A percentile compares a stretch with the other conserved stretches of the same genome.
phyloP scores from a whole-genome alignment of 2,113 vertebrate genomes.

The Holacanthus passer region DNA sequence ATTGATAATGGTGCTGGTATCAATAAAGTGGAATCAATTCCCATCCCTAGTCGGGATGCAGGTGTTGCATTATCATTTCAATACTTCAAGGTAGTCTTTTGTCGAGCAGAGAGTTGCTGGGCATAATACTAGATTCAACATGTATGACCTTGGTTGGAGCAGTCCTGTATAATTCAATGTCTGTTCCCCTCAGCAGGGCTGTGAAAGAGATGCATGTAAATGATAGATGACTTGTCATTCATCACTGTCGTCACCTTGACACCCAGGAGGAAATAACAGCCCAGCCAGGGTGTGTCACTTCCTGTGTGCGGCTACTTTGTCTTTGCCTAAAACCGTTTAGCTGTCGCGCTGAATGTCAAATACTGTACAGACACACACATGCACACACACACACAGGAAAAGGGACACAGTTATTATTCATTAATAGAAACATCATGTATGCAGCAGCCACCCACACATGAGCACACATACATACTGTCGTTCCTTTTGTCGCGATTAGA shows the following conservation, averaged over 20 bases:
- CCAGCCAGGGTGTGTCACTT: constrained; percentile 61
- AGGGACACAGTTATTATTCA: constrained; percentile 12
- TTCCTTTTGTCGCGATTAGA: background rate
- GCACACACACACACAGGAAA: background rate
- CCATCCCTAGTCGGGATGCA: too few relatives aligned
- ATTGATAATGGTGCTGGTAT: too few relatives aligned
- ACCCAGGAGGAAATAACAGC: constrained; percentile 67
- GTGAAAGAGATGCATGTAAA: constrained; percentile 68
- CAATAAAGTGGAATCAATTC: too few relatives aligned
- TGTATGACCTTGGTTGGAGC: constrained; percentile 72
- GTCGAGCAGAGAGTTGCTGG: background rate
- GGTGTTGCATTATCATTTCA: constrained; percentile 37
- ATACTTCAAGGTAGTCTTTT: constrained; percentile 47
- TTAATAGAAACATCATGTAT: background rate
- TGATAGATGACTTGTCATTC: constrained; percentile 73
- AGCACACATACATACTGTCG: background rate
- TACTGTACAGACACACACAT: background rate
- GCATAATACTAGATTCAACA: constrained; percentile 42
- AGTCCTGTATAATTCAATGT: constrained; percentile 66
- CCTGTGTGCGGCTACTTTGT: constrained; percentile 66
- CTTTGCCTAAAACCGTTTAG: constrained; percentile 41
- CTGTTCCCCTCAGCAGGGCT: constrained; percentile 45
- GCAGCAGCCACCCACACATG: background rate
- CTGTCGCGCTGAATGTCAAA: constrained; percentile 47
- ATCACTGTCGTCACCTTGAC: constrained; percentile 74